Percentiles rank a stretch among this genome's conserved stretches.
phyloP scores from a whole-genome alignment of 2,113 vertebrate genomes.

The Sorex fumeus region DNA sequence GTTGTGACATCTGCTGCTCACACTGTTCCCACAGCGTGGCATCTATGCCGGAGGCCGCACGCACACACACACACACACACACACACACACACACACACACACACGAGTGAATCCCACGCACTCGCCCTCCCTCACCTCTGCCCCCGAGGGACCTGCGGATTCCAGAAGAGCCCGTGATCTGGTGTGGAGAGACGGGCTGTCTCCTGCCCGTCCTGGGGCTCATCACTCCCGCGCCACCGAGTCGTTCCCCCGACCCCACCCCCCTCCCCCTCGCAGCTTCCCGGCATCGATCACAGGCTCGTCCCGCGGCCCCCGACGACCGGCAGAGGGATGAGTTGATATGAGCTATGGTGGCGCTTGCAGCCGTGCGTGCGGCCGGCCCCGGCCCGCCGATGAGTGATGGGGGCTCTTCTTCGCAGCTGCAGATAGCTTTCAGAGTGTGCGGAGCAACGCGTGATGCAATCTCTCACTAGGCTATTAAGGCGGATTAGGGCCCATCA shows the following conservation, averaged over 20 bases:
- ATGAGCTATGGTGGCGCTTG: constrained; percentile 65
- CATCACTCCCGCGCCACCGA: constrained; percentile 12
- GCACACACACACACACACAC: too few relatives aligned
- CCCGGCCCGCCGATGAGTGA: constrained; percentile 65
- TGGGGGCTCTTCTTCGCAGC: constrained; percentile 69
- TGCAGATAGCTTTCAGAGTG: constrained; percentile 74
- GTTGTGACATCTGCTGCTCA: too few relatives aligned
- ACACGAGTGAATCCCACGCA: too few relatives aligned
- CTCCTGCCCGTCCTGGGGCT: constrained; percentile 80
- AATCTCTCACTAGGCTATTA: constrained; percentile 68
- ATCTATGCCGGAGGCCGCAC: too few relatives aligned
- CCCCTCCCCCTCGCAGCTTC: constrained; percentile 40
- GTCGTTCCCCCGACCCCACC: neutral
- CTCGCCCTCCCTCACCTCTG: neutral
- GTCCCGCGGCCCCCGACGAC: constrained; percentile 42
- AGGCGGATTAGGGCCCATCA: constrained; percentile 67
- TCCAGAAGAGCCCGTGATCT: constrained; percentile 70
- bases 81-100: too few relatives aligned
- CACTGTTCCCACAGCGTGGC: too few relatives aligned
- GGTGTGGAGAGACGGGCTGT: constrained; percentile 81
- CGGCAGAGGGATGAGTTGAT: constrained; percentile 63
- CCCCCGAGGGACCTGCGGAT: neutral
- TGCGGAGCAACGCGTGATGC: constrained; percentile 71
- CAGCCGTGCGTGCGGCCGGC: constrained; percentile 50
- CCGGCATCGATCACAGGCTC: constrained; percentile 9